phyloP scores from a whole-genome alignment of 2,797 vertebrate species.

The Syngnathus acus region DNA sequence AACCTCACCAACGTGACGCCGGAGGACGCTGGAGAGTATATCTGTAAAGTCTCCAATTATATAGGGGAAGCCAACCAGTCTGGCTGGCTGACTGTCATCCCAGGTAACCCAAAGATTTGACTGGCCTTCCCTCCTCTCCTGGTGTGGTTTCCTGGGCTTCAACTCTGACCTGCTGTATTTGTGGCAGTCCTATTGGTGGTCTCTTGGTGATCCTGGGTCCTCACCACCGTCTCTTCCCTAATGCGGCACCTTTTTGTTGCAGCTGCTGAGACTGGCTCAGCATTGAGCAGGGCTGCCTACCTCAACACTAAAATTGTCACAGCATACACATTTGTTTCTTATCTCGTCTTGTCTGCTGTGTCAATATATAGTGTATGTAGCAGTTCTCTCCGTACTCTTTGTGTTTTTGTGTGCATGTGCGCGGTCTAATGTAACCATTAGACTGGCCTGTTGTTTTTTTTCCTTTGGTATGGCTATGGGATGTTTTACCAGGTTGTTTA shows the following conservation, averaged over 20 bases:
- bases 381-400: slow-evolving; percentile 51
- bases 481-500: slow-evolving; percentile 38
- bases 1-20: slow-evolving; percentile 94
- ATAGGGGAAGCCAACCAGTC: slow-evolving; percentile 97
- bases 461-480: neutral
- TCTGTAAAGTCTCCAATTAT: slow-evolving; percentile 99
- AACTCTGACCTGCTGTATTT: slow-evolving; percentile 42
- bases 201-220: slow-evolving; percentile 61
- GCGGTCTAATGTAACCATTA: slow-evolving; percentile 23
- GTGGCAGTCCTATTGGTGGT: slow-evolving; percentile 56
- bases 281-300: slow-evolving; percentile 64
- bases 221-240: slow-evolving; percentile 21
- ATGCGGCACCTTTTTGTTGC: slow-evolving; percentile 43
- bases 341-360: slow-evolving; percentile 23
- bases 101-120: slow-evolving; percentile 68
- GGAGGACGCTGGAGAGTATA: slow-evolving; percentile 96
- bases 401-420: slow-evolving; percentile 45
- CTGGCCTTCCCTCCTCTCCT: slow-evolving; percentile 17
- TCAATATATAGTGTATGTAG: slow-evolving; percentile 25
- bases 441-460: slow-evolving; percentile 21
- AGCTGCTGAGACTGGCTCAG: slow-evolving; percentile 60
- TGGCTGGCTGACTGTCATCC: slow-evolving; percentile 93
- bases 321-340: slow-evolving; percentile 16
- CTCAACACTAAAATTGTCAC: slow-evolving; percentile 26
- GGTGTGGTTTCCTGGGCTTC: slow-evolving; percentile 46